Percentiles rank a stretch among this genome's conserved stretches.
Evolutionary conservation across 2,113 vertebrate genomes (phyloP).

Genomic region (Antennarius striatus): DNA sequence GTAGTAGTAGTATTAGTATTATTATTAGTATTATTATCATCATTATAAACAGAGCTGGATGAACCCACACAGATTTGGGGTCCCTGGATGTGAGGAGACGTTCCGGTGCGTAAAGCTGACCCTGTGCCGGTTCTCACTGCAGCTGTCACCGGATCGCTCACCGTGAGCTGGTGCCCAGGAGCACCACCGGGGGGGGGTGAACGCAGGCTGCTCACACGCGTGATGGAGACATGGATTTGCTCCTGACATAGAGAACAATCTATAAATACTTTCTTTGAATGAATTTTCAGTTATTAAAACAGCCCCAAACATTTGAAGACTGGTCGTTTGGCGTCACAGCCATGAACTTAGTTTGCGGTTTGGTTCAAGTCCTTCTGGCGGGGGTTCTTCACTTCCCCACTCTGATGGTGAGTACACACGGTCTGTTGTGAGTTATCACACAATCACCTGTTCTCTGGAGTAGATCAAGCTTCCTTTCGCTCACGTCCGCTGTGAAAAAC

Average conservation of each 20-base stretch:
- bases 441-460: neutral
- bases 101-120: constrained; percentile 55
- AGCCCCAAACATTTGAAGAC: constrained; percentile 40
- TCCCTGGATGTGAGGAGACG: constrained; percentile 17
- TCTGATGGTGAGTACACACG: constrained; percentile 68
- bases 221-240: constrained; percentile 62
- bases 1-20: neutral
- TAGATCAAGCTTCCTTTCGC: too few species aligned
- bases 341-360: constrained; percentile 80
- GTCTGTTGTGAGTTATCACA: neutral
- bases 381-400: constrained; percentile 68
- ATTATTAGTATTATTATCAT: too few species aligned
- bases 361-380: constrained; percentile 72
- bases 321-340: constrained; percentile 68
- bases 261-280: constrained; percentile 10
- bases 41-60: neutral
- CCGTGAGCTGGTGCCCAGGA: constrained; percentile 51
- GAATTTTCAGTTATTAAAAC: neutral
- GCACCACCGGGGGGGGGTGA: constrained; percentile 34
- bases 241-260: constrained; percentile 51
- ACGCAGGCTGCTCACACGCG: constrained; percentile 36
- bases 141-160: constrained; percentile 7
- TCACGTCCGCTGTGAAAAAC: too few species aligned
- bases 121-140: neutral
- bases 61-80: constrained; percentile 3